A percentile compares a stretch with the other conserved stretches of the same genome.
phyloP scores from a whole-genome alignment of 2,113 vertebrate species.

The Oncorhynchus gorbuscha region DNA sequence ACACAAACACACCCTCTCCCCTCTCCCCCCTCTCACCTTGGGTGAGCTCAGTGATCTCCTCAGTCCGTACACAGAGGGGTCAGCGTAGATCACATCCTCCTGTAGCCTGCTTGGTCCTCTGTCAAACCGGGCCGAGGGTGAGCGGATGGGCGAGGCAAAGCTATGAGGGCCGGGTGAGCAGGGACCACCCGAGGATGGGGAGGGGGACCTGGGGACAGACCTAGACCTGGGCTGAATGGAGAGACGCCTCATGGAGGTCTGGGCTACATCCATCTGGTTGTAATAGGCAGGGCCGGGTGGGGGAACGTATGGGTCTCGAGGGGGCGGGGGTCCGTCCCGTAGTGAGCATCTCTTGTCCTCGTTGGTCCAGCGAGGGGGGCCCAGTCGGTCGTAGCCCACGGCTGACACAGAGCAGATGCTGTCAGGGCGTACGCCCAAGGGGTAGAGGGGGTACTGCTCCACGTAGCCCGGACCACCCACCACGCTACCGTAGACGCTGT shows the following conservation, averaged over 20 bases:
- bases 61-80: conserved; percentile 82
- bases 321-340: conserved; percentile 72
- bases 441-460: conserved; percentile 87
- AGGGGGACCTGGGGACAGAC: conserved; percentile 90
- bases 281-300: conserved; percentile 70
- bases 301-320: conserved; percentile 59
- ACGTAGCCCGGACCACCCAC: conserved; percentile 76
- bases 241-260: conserved; percentile 80
- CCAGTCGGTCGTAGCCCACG: conserved; percentile 78
- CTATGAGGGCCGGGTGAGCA: conserved; percentile 74
- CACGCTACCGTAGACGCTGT: conserved; percentile 69
- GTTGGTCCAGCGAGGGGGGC: conserved; percentile 75
- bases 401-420: conserved; percentile 93
- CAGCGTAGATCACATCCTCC: conserved; percentile 81
- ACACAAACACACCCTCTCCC: background rate
- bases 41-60: conserved; percentile 90
- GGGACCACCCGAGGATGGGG: conserved; percentile 79
- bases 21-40: conserved; percentile 75
- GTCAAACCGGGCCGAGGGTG: conserved; percentile 83
- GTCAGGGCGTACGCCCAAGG: conserved; percentile 82
- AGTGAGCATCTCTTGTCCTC: conserved; percentile 85
- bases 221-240: conserved; percentile 91
- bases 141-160: conserved; percentile 86
- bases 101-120: conserved; percentile 69
- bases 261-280: conserved; percentile 76